Evolutionary conservation across 2,113 vertebrate genomes (phyloP), one percentile per base, ranked within the genome.

Genomic region (Nycticryphes semicollaris): DNA sequence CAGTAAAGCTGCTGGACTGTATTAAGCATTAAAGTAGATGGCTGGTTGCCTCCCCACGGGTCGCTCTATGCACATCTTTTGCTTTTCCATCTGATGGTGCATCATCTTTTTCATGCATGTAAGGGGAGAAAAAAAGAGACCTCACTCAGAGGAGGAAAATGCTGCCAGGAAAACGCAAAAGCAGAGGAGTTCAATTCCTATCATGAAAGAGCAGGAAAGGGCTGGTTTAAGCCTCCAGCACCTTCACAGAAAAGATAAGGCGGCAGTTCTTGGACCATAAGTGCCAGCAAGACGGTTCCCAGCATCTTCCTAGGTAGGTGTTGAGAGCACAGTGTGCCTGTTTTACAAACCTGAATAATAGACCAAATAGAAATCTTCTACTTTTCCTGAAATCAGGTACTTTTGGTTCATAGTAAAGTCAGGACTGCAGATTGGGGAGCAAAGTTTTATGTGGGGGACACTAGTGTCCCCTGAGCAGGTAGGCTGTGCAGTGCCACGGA

Each of bases 361-460:
- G 45, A 24, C 9, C 53, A 19, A 50, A 53, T 28, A 53, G 27
- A 53, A 53, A 94, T 51, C 47, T 57, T 81, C 50, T 53, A 5
- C 12, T 78, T 53, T 37, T n/a, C 43, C 45, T 24, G 30, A 39
- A 63, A 67, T 37, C 37, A 22, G 9, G 11, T 30, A 24, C 27
- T 81, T 87, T 12, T 74, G 23, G 16, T 62, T 84, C 57, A 33
- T 14, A 7, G 16, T 23, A 4, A 51, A 69, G n/a, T 12, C 51
- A 48, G 68, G 31, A 35, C 2, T 57, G 35, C 35, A 41, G 28
- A 14, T 8, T 27, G 25, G 25, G 30, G 21, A 8, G 19, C 33
- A 51, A 60, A 20, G 23, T 8, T 54, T 18, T 6, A 12, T 0
- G 0, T 14, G n/a, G 28, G 66, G 53, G 37, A 48, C 4, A 33